Conservation (phyloP, 2,888 invertebrate species). For the Drosophila anceps region DNA sequence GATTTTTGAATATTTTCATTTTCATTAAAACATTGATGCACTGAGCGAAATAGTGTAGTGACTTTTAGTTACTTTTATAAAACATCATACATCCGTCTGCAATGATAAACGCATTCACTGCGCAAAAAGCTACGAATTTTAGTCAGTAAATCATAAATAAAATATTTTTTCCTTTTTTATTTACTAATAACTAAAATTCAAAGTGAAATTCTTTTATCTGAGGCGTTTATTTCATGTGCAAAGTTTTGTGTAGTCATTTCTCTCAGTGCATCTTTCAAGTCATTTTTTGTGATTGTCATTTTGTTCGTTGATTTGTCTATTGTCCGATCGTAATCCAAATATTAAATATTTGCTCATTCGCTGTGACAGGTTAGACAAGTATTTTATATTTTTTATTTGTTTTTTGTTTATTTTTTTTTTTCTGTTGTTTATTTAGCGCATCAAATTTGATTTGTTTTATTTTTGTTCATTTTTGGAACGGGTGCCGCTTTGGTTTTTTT, state of each 20-base stretch:
- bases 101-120: no score
- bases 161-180: no score
- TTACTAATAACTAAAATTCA: no score
- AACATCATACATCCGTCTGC: no score
- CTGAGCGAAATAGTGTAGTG: no score
- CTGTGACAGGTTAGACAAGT: constrained; percentile 62
- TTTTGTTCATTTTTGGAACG: constrained; percentile 26
- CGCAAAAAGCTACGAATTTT: no score
- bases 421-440: constrained; percentile 33
- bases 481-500: neutral
- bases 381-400: constrained; percentile 41
- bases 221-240: neutral
- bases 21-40: no score
- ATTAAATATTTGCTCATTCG: constrained; percentile 52
- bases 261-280: constrained; percentile 37
- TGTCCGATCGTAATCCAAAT: constrained; percentile 49
- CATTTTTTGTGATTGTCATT: constrained; percentile 26
- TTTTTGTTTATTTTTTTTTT: constrained; percentile 16
- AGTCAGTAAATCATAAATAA: neutral
- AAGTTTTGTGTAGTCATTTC: neutral
- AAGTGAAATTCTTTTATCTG: neutral
- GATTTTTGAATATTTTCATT: no score
- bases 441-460: constrained; percentile 40
- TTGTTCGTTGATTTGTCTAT: constrained; percentile 50
- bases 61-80: no score